Evolutionary conservation across 2,888 invertebrate species (phyloP).

Genomic region (Seira sanloemensis): DNA sequence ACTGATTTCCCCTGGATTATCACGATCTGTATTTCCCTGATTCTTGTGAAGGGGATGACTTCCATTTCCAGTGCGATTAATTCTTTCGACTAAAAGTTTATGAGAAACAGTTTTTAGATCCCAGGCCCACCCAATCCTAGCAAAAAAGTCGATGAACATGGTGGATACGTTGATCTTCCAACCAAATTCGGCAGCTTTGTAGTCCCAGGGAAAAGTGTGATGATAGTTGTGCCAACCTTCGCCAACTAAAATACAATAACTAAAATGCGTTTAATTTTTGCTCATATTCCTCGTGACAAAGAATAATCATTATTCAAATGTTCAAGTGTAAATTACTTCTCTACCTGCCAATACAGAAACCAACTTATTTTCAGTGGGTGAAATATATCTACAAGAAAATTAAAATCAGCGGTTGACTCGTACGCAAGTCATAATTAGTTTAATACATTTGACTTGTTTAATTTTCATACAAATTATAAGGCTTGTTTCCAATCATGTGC

Average conservation of each 20-base stretch:
- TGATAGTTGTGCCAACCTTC: constrained; percentile 95
- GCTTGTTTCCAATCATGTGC: constrained; percentile 86
- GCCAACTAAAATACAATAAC: too few relatives aligned
- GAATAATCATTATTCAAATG: neutral
- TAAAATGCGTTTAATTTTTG: neutral
- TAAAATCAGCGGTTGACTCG: too few relatives aligned
- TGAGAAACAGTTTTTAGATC: constrained; percentile 82
- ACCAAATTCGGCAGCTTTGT: constrained; percentile 78
- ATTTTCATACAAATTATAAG: constrained; percentile 90
- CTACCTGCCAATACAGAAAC: constrained; percentile 30
- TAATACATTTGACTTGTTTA: neutral
- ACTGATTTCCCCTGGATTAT: neutral
- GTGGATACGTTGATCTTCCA: constrained; percentile 82
- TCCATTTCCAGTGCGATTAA: neutral
- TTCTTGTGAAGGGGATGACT: neutral
- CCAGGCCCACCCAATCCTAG: constrained; percentile 90
- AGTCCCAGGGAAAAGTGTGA: constrained; percentile 89
- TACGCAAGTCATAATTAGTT: too few relatives aligned
- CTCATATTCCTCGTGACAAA: neutral
- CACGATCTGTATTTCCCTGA: neutral
- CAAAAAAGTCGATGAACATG: constrained; percentile 86
- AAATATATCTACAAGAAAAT: constrained; percentile 19
- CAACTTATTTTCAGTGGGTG: constrained; percentile 32
- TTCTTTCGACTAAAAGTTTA: constrained; percentile 27
- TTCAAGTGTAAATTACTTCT: neutral